Conservation (phyloP, 37 sponge, comb jelly and placozoan genomes). For the Petrosia ficiformis region DNA sequence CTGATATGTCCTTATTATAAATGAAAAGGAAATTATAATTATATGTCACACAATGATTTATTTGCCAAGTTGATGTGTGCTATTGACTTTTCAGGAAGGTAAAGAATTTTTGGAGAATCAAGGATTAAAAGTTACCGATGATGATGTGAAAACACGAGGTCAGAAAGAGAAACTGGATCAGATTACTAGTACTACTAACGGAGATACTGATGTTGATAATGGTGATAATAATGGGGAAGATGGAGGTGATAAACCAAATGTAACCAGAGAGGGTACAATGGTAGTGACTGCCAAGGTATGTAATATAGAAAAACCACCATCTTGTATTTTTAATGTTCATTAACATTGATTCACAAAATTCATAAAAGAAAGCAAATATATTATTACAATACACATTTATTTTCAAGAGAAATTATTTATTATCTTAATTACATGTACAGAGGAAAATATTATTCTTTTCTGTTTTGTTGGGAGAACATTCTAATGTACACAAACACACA, state of each 20-base stretch:
- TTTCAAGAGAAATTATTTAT: too few relatives aligned
- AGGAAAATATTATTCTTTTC: neutral
- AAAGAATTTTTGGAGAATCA: constrained; percentile 44
- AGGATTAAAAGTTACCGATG: constrained; percentile 54
- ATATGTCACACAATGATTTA: too few relatives aligned
- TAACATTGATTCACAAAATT: too few relatives aligned
- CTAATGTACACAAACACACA: too few relatives aligned
- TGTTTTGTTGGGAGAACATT: neutral
- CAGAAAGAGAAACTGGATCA: constrained; percentile 67
- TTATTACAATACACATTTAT: too few relatives aligned
- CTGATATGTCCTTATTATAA: too few relatives aligned
- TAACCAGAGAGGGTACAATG: constrained; percentile 57
- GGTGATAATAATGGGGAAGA: constrained; percentile 29
- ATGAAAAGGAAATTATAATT: too few relatives aligned
- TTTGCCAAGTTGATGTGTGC: too few relatives aligned
- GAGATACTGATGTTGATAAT: neutral
- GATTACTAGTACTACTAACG: constrained; percentile 7
- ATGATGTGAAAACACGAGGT: constrained; percentile 67
- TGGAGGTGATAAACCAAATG: constrained; percentile 25
- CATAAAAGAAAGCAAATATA: too few relatives aligned
- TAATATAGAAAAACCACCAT: too few relatives aligned
- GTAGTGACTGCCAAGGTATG: constrained; percentile 73
- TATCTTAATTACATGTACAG: too few relatives aligned
- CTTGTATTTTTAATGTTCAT: too few relatives aligned
- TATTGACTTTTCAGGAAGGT: constrained; percentile 74